Conservation (phyloP, 2,888 invertebrate genomes). For the Ptilodon capucinus region DNA sequence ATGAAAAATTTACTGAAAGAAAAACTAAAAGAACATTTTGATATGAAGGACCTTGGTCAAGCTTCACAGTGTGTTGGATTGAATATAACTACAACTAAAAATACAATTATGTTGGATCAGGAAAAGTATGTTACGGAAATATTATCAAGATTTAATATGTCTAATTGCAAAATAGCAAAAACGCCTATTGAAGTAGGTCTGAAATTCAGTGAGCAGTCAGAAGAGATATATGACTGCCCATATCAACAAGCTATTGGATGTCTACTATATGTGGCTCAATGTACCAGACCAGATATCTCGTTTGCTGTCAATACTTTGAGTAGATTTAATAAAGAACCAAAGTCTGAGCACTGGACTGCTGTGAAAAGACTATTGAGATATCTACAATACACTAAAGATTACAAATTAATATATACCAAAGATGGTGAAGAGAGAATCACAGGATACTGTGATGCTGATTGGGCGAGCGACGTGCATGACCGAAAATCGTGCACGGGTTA, state of each 20-base stretch:
- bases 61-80: slow-evolving; percentile 1
- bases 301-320: slow-evolving; percentile 2
- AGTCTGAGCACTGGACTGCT: not conserved
- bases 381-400: slow-evolving; percentile 1
- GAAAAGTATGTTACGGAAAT: slow-evolving; percentile 6
- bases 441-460: too few relatives aligned
- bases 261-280: slow-evolving; percentile 4
- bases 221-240: not conserved
- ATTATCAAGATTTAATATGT: slow-evolving; percentile 3
- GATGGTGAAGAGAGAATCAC: too few relatives aligned
- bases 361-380: slow-evolving; percentile 4
- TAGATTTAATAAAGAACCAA: too few relatives aligned
- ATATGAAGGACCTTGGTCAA: slow-evolving; percentile 5
- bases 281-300: slow-evolving; percentile 2
- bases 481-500: too few relatives aligned
- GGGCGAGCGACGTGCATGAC: too few relatives aligned
- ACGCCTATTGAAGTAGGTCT: slow-evolving; percentile 4
- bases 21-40: not conserved
- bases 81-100: not conserved
- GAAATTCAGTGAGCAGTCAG: not conserved
- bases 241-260: slow-evolving; percentile 4
- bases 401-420: not conserved
- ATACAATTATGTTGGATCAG: not conserved
- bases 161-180: slow-evolving; percentile 4
- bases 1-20: not conserved